Conservation (phyloP, 2,797 vertebrate genomes). For the Melopsittacus undulatus region DNA sequence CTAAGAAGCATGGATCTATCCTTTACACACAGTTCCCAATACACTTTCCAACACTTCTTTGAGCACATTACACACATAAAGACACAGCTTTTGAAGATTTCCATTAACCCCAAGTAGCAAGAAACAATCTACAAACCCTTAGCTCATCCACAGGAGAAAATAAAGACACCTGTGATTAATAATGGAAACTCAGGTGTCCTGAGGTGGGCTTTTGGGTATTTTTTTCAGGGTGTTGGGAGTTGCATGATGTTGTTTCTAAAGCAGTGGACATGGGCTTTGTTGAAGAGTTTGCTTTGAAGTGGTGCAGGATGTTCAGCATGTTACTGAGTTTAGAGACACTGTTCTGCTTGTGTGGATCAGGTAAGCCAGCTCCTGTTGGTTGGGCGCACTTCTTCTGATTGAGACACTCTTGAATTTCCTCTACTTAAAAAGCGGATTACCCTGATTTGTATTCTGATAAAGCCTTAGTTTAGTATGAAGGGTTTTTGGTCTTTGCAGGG, state of each 20-base stretch:
- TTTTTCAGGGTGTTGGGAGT: background rate
- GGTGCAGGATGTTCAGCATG: accelerated
- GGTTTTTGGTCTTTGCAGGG: background rate
- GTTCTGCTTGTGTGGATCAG: accelerated
- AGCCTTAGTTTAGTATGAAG: background rate
- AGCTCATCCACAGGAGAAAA: background rate
- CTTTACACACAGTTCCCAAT: background rate
- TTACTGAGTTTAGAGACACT: accelerated
- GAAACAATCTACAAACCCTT: background rate
- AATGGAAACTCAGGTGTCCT: background rate
- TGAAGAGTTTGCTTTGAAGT: accelerated
- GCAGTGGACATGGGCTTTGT: background rate
- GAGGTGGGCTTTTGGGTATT: background rate
- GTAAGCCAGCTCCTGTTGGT: background rate
- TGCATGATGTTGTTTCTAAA: background rate
- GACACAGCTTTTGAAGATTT: background rate
- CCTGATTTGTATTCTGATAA: background rate
- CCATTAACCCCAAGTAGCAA: background rate
- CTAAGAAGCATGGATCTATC: background rate
- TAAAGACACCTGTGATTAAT: background rate
- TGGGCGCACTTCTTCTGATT: background rate
- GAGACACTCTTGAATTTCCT: background rate
- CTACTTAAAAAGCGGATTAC: background rate
- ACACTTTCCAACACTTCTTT: background rate
- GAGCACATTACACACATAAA: background rate